Evolutionary conservation across 2,888 invertebrate genomes (phyloP).

Genomic region (Tineola bisselliella): DNA sequence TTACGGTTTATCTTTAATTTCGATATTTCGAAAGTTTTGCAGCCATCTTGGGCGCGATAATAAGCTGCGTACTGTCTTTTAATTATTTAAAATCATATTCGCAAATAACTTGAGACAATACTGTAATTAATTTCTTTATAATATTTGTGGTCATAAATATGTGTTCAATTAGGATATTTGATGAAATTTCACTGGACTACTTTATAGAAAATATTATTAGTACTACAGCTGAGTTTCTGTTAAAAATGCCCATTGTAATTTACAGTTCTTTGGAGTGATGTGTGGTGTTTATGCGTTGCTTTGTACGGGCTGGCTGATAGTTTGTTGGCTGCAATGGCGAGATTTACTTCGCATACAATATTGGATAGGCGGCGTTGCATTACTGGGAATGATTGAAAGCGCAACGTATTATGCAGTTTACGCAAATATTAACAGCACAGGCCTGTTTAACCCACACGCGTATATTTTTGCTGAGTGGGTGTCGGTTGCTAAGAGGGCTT

Average conservation of each 20-base stretch:
- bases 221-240: no score
- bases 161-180: no score
- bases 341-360: slow-evolving; percentile 93
- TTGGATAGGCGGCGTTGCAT: slow-evolving; percentile 93
- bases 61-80: no score
- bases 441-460: slow-evolving; percentile 61
- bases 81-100: no score
- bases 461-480: slow-evolving; percentile 90
- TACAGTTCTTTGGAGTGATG: slow-evolving; percentile 89
- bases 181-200: no score
- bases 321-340: slow-evolving; percentile 88
- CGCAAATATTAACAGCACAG: slow-evolving; percentile 48
- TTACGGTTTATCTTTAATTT: no score
- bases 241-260: neutral
- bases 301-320: slow-evolving; percentile 82
- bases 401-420: slow-evolving; percentile 93
- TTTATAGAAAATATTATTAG: no score
- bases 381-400: slow-evolving; percentile 86
- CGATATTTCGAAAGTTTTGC: no score
- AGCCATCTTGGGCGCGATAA: no score
- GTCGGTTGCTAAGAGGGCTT: slow-evolving; percentile 89
- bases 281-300: slow-evolving; percentile 86
- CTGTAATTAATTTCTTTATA: no score
- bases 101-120: no score
- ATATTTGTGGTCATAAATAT: no score